phyloP scores from a whole-genome alignment of 2,113 vertebrate species.

The Zingel zingel region DNA sequence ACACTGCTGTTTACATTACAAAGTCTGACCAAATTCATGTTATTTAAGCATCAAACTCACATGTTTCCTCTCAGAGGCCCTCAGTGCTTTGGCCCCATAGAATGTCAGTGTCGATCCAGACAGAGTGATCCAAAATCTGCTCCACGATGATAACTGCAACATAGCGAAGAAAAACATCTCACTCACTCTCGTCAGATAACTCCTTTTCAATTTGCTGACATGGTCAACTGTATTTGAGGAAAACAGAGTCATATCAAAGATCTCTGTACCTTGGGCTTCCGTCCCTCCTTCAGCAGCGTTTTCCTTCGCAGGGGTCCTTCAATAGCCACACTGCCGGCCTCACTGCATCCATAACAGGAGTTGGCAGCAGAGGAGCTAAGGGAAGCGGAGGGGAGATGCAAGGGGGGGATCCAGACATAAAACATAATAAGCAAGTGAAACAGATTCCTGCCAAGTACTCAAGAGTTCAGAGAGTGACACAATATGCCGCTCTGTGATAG shows the following conservation, averaged over 20 bases:
- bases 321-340: conserved; percentile 86
- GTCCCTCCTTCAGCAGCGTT: conserved; percentile 94
- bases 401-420: neutral
- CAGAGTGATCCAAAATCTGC: conserved; percentile 92
- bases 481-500: neutral
- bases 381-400: neutral
- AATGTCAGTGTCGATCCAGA: conserved; percentile 93
- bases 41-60: conserved; percentile 78
- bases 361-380: conserved; percentile 86
- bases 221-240: neutral
- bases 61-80: conserved; percentile 94
- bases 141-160: conserved; percentile 82
- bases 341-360: conserved; percentile 85
- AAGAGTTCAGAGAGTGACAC: neutral
- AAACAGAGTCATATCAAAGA: conserved; percentile 6
- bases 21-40: too few species aligned
- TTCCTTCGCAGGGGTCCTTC: conserved; percentile 93
- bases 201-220: neutral
- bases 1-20: too few species aligned
- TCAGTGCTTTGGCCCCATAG: conserved; percentile 92
- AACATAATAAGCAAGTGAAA: neutral
- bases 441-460: neutral
- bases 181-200: neutral
- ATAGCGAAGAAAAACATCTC: neutral
- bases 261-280: conserved; percentile 90